Base-by-base conservation (phyloP, 2,888 invertebrate genomes). In the Cremastinae sp. region DNA sequence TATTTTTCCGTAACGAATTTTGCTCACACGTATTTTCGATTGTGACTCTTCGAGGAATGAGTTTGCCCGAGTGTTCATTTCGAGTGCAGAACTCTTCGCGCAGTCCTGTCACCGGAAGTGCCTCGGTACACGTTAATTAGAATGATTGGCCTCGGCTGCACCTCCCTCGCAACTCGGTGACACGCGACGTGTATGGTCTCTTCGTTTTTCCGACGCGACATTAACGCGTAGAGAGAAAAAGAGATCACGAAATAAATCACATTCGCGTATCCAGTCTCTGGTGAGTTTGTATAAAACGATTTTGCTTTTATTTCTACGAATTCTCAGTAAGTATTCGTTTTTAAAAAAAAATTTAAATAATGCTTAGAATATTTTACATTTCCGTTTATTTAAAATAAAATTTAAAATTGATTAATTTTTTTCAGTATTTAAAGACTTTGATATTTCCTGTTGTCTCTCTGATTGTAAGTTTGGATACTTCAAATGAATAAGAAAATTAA, bases 81-180 rank as follows among this genome's bases (percentile, higher is more conserved):
- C 41, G 39, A 64, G 58, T 58, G 75, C 35, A 62, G 59, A 73
- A 76, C 62, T 76, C 53, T 73, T 76, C 76, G 28, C 28, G 65
- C 69, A 64, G 75, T 73, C 72, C 73, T 76, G 75, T 76, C 76
- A 73, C 76, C 76, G 76, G 76, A 76, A 76, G 73, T 70, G 76
- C 73, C 76, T 76, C 64, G 76, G 76, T 58, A 65, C 64, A 76
- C 73, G 76, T 76, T 76, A 76, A 76, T 76, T 76, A 76, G 73
- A 69, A 76, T 76, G 76, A 76, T 76, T 76, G 76, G 73, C 53
- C 76, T 72, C 72, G 61, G 68, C 66, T 73, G 76, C 76, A 68
- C 76, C 76, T 76, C 73, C 76, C 69, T 73, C 69, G 69, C 69
- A 59, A 55, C 59, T 37, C 69, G 73, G 64, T 73, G 73, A 76